Base-by-base conservation (phyloP, 2,888 invertebrate species). In the Holacanthella duospinosa region DNA sequence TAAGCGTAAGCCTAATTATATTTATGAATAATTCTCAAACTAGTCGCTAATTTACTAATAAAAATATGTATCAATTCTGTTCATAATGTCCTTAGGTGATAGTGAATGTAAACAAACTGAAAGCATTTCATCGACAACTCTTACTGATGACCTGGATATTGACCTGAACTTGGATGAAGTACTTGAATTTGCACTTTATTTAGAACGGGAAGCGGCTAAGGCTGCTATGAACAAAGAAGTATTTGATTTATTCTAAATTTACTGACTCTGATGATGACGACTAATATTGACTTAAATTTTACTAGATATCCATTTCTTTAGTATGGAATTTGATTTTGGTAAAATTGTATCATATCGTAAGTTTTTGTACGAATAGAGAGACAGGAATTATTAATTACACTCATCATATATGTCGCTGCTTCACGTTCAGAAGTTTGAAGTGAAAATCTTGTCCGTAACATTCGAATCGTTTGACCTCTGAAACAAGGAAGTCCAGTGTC, bases 281-380 rank as follows among this genome's bases (percentile, higher is more conserved):
- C 16, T 36, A 6, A 6, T 36, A 16, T 36, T 36, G 36, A 36
- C 6, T 36, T 21, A 36, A 48, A 48, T n/a, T 21, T 48, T 48
- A 48, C 48, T n/a, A 4, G 12, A 16, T 9, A 9, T 9, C 12
- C 21, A 21, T 48, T 48, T 21, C n/a, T 48, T 69, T 76, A 95
- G 79, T 96, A 99, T 2, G 97, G 97, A 79, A 99, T 99, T 81
- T 96, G 93, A 80, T 99, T 99, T 79, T 99, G 99, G 78, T 94
- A 92, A 82, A 93, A 99, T 83, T 99, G 99, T 75, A 99, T 89
- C 86, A 95, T 91, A 77, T 99, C 99, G 76, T 99, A 99, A 28
- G 97, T 94, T 76, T 92, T 86, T 1, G 95, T 95, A 68, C 99
- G 84, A 82, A 95, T 91, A 79, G 94, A 97, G 64, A 93, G 84